Conservation (phyloP, 2,113 vertebrate genomes). For the Anolis carolinensis region DNA sequence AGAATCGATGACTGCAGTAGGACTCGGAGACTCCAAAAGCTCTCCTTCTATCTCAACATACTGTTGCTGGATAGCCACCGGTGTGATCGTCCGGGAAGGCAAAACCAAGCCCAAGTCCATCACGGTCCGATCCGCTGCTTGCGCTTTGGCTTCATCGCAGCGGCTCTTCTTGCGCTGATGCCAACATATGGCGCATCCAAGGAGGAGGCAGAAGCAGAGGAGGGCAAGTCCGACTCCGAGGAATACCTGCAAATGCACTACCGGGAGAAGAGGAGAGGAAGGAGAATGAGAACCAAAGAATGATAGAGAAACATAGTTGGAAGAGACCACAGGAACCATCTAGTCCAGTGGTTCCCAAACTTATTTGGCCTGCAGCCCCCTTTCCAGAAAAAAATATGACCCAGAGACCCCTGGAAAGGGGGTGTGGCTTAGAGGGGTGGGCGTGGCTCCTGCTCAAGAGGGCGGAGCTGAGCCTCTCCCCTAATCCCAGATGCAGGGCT, state of each 20-base stretch:
- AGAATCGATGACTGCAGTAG: not conserved
- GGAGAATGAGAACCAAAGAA: not conserved
- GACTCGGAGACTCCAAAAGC: slow-evolving; percentile 60
- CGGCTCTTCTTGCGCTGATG: slow-evolving; percentile 44
- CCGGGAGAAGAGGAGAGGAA: slow-evolving; percentile 32
- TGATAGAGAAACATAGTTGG: too few species aligned
- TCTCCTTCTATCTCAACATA: slow-evolving; percentile 73
- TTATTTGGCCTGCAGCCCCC: too few species aligned
- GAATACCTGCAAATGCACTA: slow-evolving; percentile 78
- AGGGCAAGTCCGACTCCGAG: slow-evolving; percentile 76
- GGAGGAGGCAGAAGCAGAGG: slow-evolving; percentile 79
- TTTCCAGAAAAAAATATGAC: too few species aligned
- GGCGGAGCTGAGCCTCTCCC: too few species aligned
- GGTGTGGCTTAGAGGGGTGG: too few species aligned
- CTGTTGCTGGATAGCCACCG: slow-evolving; percentile 72
- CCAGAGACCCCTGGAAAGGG: too few species aligned
- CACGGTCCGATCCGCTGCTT: slow-evolving; percentile 38
- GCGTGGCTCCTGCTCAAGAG: too few species aligned
- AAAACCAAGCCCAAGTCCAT: slow-evolving; percentile 59
- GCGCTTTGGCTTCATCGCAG: slow-evolving; percentile 36
- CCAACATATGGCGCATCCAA: slow-evolving; percentile 79
- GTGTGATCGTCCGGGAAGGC: slow-evolving; percentile 13
- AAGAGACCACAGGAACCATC: too few species aligned
- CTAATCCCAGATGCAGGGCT: too few species aligned
- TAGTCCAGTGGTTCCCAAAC: too few species aligned